Percentiles rank a stretch among this genome's conserved stretches.
Conservation (phyloP, 2,888 invertebrate genomes). For the Agrotis exclamationis region DNA sequence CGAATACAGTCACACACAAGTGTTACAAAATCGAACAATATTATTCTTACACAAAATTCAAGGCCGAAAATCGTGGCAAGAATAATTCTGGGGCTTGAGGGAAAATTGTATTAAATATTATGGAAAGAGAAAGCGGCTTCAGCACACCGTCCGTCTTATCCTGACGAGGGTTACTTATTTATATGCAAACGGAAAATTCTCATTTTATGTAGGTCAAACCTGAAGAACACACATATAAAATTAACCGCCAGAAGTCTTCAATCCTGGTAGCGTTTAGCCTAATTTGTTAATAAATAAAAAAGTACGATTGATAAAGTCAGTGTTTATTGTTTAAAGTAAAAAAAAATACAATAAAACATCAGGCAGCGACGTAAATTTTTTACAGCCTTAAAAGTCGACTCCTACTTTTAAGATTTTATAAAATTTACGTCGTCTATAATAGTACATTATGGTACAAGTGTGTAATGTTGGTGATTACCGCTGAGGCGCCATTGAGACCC, state of each 20-base stretch:
- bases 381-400: not conserved
- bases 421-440: too few species aligned
- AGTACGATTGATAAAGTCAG: not conserved
- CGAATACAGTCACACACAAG: constrained; percentile 4
- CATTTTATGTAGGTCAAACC: constrained; percentile 58
- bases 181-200: constrained; percentile 72
- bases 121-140: constrained; percentile 68
- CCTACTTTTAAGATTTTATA: not conserved
- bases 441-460: too few species aligned
- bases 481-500: too few species aligned
- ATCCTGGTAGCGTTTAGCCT: not conserved
- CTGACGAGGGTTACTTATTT: constrained; percentile 83
- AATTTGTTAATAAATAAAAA: not conserved
- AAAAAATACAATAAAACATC: not conserved
- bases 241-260: constrained; percentile 11
- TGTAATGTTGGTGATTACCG: too few species aligned
- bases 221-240: constrained; percentile 37
- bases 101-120: constrained; percentile 65
- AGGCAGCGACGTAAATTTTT: too few species aligned
- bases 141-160: constrained; percentile 73
- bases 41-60: constrained; percentile 23
- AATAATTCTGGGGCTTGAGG: constrained; percentile 49
- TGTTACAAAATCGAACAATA: not conserved
- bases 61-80: constrained; percentile 13
- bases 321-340: constrained; percentile 6